These are phyloP conservation scores for Nebria brevicollis DNA, from an alignment of 2,888 invertebrate species.

Conservation along the genomic window DNA sequence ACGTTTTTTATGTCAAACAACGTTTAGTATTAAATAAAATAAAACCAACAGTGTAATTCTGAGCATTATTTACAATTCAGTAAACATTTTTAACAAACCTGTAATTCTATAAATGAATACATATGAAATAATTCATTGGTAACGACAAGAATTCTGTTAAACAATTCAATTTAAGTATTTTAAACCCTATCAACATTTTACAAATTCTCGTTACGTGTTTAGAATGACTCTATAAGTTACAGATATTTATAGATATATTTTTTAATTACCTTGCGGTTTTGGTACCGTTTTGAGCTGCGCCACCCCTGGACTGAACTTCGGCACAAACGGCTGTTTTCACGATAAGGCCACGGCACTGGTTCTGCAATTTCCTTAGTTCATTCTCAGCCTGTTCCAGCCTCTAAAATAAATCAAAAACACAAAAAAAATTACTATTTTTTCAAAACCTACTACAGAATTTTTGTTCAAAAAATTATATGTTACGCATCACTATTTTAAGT, in stretches of 20 bases:
- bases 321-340: slow-evolving; percentile 67
- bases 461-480: too few species aligned
- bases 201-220: too few species aligned
- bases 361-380: slow-evolving; percentile 75
- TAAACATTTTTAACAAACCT: too few species aligned
- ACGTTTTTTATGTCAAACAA: not conserved
- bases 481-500: too few species aligned
- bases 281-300: slow-evolving; percentile 5
- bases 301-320: slow-evolving; percentile 52
- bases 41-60: too few species aligned
- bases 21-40: not conserved
- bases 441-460: too few species aligned
- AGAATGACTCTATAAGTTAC: not conserved
- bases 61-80: too few species aligned
- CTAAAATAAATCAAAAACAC: slow-evolving; percentile 57
- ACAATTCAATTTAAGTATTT: too few species aligned
- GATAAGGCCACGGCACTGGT: slow-evolving; percentile 74
- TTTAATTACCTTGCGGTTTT: slow-evolving; percentile 53
- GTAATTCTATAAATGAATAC: too few species aligned
- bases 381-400: slow-evolving; percentile 77
- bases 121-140: too few species aligned
- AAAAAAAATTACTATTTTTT: not conserved
- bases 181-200: too few species aligned
- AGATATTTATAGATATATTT: not conserved
- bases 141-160: too few species aligned